These are phyloP conservation scores for Menidia menidia DNA, from an alignment of 2,797 vertebrate species.

Conservation along the genomic window DNA sequence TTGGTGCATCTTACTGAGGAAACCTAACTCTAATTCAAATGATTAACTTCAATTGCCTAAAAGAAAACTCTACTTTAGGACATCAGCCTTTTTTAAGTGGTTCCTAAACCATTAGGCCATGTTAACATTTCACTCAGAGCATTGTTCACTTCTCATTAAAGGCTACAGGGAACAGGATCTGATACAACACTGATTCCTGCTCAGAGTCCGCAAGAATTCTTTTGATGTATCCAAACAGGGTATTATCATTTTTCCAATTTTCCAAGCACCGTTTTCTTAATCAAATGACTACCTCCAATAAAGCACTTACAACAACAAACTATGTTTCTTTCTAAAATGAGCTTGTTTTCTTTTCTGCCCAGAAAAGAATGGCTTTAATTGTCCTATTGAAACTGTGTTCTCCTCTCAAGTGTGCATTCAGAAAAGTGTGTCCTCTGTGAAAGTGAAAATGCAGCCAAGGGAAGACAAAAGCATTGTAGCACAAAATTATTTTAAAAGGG, in stretches of 20 bases:
- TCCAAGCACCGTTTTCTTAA: constrained; percentile 54
- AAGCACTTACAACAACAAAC: constrained; percentile 52
- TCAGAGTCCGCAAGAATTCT: constrained; percentile 67
- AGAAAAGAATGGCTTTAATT: constrained; percentile 70
- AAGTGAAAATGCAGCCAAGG: constrained; percentile 52
- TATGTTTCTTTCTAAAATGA: constrained; percentile 65
- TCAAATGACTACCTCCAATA: constrained; percentile 65
- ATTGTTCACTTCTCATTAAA: constrained; percentile 65
- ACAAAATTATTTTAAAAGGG: constrained; percentile 63
- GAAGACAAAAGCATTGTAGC: constrained; percentile 50
- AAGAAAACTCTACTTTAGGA: constrained; percentile 5
- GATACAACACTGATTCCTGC: constrained; percentile 76
- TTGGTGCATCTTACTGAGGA: too few relatives aligned
- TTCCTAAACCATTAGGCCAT: constrained; percentile 29
- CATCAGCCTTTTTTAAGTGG: constrained; percentile 14
- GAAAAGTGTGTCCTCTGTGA: constrained; percentile 47
- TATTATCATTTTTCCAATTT: constrained; percentile 67
- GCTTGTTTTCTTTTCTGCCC: constrained; percentile 62
- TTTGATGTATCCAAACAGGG: constrained; percentile 69
- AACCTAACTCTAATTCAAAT: too few relatives aligned
- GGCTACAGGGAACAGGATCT: constrained; percentile 69
- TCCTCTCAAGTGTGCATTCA: constrained; percentile 60
- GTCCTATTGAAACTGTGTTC: constrained; percentile 65
- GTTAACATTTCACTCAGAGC: constrained; percentile 44
- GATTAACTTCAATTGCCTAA: constrained; percentile 1